phyloP scores from a whole-genome alignment of 2,888 invertebrate genomes.

The Pyrgus malvae region DNA sequence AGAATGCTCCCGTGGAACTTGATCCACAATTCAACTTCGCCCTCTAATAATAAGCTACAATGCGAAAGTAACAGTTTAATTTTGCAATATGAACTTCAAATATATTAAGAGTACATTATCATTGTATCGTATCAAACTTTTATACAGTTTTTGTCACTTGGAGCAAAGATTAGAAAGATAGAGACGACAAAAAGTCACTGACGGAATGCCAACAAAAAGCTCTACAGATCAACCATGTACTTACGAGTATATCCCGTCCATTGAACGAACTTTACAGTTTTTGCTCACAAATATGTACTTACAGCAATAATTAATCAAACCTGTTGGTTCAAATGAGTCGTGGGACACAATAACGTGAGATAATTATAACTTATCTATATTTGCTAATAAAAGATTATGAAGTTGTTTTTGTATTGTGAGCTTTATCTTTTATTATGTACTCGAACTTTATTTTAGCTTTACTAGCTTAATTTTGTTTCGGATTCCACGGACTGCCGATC shows the following conservation, averaged over 20 bases:
- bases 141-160: neutral
- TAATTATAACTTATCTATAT: neutral
- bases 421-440: no score
- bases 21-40: no score
- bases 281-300: neutral
- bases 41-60: no score
- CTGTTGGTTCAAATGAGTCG: neutral
- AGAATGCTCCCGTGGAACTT: no score
- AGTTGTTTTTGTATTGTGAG: neutral
- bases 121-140: neutral
- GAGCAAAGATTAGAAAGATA: neutral
- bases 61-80: no score
- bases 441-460: no score
- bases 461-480: no score
- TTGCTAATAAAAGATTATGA: no score
- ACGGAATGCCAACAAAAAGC: slow-evolving; percentile 6
- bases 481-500: no score
- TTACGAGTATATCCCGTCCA: neutral
- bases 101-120: no score
- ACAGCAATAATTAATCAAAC: neutral
- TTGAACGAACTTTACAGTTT: neutral
- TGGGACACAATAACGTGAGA: neutral
- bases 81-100: no score
- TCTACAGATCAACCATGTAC: neutral
- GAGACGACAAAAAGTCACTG: neutral